A percentile compares a stretch with the other conserved stretches of the same genome.
Conservation (phyloP, 2,113 vertebrate species). For the Salvelinus alpinus region DNA sequence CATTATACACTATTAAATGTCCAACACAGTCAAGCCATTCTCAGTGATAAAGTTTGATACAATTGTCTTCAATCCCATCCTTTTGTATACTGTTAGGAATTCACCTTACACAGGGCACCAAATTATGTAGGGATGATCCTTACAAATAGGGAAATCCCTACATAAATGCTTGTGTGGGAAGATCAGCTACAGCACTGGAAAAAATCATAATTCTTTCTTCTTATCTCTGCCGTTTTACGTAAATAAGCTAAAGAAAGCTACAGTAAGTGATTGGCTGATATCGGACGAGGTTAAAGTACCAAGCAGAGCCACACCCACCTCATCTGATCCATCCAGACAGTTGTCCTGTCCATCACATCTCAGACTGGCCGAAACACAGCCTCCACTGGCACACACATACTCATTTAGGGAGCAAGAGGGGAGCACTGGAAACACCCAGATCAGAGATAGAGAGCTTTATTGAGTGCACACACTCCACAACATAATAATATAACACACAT, state of each 20-base stretch:
- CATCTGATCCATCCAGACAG: conserved; percentile 94
- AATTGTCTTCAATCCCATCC: background rate
- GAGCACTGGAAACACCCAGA: conserved; percentile 68
- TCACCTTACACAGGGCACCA: no score
- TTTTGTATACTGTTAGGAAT: no score
- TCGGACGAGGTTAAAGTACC: background rate
- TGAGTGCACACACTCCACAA: background rate
- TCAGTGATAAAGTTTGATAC: background rate
- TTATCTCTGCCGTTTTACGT: no score
- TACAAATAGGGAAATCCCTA: no score
- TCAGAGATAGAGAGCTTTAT: conserved; percentile 9
- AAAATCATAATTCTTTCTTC: no score
- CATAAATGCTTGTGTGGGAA: no score
- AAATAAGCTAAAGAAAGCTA: no score
- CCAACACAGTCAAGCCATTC: background rate
- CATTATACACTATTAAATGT: background rate
- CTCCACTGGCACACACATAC: conserved; percentile 89
- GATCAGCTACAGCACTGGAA: no score
- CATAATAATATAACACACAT: background rate
- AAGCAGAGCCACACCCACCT: conserved; percentile 75
- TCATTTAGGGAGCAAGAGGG: conserved; percentile 92
- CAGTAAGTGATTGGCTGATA: no score
- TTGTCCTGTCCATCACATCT: conserved; percentile 92
- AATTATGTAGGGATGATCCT: no score
- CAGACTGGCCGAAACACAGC: conserved; percentile 87